These are phyloP conservation scores for Palaemon carinicauda DNA, from an alignment of 1,140 invertebrate genomes.

Conservation along the genomic window DNA sequence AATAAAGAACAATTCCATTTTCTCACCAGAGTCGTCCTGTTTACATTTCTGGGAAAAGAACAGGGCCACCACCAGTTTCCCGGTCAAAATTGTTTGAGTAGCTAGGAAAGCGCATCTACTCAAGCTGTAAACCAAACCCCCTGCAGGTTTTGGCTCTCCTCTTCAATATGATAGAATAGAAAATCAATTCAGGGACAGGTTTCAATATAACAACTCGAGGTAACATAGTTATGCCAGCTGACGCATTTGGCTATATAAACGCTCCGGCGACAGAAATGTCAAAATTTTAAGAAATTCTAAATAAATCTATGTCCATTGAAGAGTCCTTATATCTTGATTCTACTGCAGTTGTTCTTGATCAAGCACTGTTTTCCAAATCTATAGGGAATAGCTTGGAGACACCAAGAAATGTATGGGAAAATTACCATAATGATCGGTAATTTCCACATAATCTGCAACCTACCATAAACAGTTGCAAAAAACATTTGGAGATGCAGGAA, in stretches of 20 bases:
- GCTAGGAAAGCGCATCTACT: too few species aligned
- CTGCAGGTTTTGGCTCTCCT: neutral
- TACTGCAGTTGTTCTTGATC: too few species aligned
- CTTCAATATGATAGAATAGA: neutral
- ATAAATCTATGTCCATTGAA: neutral
- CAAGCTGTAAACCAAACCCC: too few species aligned
- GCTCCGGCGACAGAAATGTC: slow-evolving; percentile 20
- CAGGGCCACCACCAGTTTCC: neutral
- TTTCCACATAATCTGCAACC: slow-evolving; percentile 54
- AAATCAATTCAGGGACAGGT: too few species aligned
- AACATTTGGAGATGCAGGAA: too few species aligned
- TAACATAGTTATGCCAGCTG: too few species aligned
- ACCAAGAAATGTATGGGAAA: slow-evolving; percentile 1
- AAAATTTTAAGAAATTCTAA: neutral
- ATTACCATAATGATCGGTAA: slow-evolving; percentile 55
- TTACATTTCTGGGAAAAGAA: neutral
- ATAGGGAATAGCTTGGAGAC: too few species aligned
- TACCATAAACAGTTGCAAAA: slow-evolving; percentile 58
- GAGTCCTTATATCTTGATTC: neutral
- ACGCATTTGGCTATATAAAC: neutral
- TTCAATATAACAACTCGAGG: neutral
- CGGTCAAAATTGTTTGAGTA: too few species aligned
- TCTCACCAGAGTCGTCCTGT: neutral
- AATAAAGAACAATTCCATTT: neutral
- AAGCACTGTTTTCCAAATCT: too few species aligned